Evolutionary conservation across 2,113 vertebrate genomes (phyloP).

Genomic region (human (Homo sapiens)): DNA sequence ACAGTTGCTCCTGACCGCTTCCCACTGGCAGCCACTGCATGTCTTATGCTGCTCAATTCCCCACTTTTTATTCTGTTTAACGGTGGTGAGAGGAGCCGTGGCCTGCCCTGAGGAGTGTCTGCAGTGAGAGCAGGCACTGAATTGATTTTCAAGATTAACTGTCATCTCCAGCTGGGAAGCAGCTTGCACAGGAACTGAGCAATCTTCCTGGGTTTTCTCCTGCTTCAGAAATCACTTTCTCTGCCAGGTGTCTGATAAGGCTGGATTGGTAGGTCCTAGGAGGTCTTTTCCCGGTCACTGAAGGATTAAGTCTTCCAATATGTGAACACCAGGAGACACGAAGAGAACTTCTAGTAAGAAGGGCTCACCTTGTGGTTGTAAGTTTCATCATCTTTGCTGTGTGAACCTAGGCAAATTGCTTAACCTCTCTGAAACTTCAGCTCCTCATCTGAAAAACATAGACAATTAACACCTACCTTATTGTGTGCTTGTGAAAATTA

Average conservation of each 20-base stretch:
- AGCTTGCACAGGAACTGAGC: constrained; percentile 52
- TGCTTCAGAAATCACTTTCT: constrained; percentile 62
- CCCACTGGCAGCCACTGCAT: neutral
- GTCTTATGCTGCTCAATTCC: constrained; percentile 39
- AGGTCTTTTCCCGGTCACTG: neutral
- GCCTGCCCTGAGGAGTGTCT: constrained; percentile 70
- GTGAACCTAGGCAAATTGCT: neutral
- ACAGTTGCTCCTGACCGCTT: constrained; percentile 23
- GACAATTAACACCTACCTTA: neutral
- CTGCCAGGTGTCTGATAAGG: constrained; percentile 22
- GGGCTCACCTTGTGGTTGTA: neutral
- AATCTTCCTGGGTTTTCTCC: constrained; percentile 65
- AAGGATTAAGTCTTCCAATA: neutral
- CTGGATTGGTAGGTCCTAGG: neutral
- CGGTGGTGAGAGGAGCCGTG: constrained; percentile 44
- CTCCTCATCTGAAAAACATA: neutral
- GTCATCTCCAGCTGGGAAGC: constrained; percentile 74
- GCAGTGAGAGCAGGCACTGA: constrained; percentile 48
- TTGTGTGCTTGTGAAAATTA: neutral
- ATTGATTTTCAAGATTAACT: constrained; percentile 78
- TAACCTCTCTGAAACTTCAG: neutral
- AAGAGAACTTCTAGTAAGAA: neutral
- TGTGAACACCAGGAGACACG: neutral
- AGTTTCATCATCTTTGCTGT: neutral
- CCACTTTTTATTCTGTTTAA: constrained; percentile 52